These are phyloP conservation scores for Halcyon senegalensis DNA, from an alignment of 2,113 vertebrate species.

Conservation along the genomic window DNA sequence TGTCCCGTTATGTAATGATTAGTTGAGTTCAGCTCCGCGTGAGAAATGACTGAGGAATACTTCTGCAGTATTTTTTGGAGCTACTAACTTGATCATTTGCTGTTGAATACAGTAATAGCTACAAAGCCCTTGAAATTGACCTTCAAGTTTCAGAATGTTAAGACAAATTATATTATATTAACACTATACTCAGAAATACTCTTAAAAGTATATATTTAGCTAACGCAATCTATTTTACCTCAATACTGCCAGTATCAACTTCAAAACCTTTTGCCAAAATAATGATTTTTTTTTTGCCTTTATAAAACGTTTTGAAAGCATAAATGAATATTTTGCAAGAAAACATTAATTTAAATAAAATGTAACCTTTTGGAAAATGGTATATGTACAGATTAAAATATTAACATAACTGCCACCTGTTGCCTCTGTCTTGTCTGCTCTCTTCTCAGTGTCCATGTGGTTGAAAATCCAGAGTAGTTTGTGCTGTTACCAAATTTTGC, in stretches of 20 bases:
- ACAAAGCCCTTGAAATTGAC: background rate
- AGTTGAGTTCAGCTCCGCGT: conserved; percentile 24
- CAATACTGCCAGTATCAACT: conserved; percentile 88
- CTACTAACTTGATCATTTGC: conserved; percentile 22
- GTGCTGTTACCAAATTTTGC: background rate
- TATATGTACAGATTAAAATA: conserved; percentile 89
- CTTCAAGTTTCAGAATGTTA: conserved; percentile 58
- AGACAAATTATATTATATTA: conserved; percentile 67
- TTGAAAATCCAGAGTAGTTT: background rate
- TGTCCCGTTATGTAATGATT: background rate
- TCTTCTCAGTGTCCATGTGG: background rate
- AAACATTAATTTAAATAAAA: conserved; percentile 84
- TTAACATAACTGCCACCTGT: conserved; percentile 75
- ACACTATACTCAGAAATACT: conserved; percentile 61
- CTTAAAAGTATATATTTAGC: conserved; percentile 76
- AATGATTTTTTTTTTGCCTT: conserved; percentile 94
- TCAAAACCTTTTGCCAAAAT: conserved; percentile 91
- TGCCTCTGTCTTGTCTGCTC: background rate
- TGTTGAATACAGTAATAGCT: background rate
- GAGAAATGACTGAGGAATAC: conserved; percentile 56
- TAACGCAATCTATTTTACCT: conserved; percentile 83
- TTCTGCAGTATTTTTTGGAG: conserved; percentile 64
- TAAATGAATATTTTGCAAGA: conserved; percentile 86
- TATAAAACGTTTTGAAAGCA: conserved; percentile 77
- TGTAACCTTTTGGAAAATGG: conserved; percentile 79